Base-by-base conservation (phyloP, 2,888 invertebrate genomes). In the Acleris laterana region DNA sequence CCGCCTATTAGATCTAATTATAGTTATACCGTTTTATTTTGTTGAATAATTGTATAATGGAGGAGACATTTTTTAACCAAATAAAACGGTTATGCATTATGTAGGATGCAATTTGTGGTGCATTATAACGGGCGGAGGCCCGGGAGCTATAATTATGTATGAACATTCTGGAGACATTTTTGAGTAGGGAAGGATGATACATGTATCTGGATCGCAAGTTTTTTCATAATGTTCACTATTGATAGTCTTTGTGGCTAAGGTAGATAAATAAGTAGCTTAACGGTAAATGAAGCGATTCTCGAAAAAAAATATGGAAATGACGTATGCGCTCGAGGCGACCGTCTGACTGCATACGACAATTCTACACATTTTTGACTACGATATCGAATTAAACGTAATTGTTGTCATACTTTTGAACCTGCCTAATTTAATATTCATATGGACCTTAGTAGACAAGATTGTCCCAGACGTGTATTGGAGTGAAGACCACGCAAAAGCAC, bases 1-100 rank as follows among this genome's bases (percentile, higher is more conserved):
- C 66, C 65, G 63, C 63, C 63, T 78, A 82, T 82, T 83, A 82
- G 78, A 77, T 79, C 77, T 84, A 81, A 84, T 82, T 82, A 83
- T 79, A 78, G 77, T 77, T 80, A 81, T 79, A 77, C 75, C 53
- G 56, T 65, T 68, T 68, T 64, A 63, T 66, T 63, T 65, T 66
- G 63, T 52, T 46, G 5, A 60, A 57, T 66, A 66, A 66, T 66
- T 62, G 62, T 48, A 62, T 66, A 66, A 66, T 66, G 61, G 52
- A 62, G 57, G 66, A 57, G 66, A 66, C 66, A 66, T 62, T 66
- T 32, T 61, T 64, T 66, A 57, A 25, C 57, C 52, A 66, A 66
- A 66, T 66, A 57, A 55, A 66, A 66, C 48, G 32, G 59, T 63
- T 64, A 59, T 61, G 51, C 61, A 66, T 66, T 66, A 57, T 51